Evolutionary conservation across 2,888 invertebrate genomes (phyloP), one percentile per base, ranked within the genome.

Genomic region (Drosophila buzzatii): DNA sequence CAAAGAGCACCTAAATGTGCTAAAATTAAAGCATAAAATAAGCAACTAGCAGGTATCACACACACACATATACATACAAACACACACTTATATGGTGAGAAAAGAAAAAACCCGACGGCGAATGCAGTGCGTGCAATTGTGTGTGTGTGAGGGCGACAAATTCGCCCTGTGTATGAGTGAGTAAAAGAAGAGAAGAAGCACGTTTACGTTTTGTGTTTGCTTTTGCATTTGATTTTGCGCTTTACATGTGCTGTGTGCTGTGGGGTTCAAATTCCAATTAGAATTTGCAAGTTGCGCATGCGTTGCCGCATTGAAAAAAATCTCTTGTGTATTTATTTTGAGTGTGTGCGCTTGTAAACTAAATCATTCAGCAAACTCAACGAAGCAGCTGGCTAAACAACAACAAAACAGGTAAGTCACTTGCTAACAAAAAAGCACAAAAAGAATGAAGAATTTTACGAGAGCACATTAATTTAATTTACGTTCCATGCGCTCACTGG

Each of bases 201-300:
- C 67, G 58, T 42, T 58, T 58, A 49, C 63, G 76, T 52, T 81
- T 51, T 81, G 67, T 63, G 56, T 83, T 20, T 44, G 44, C 67
- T 44, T 76, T 79, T 77, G 70, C 67, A 80, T 80, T 83, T 83
- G 77, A 80, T 77, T 78, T 78, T 78, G 78, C 78, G 59, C 49
- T 31, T 59, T 59, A 59, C 59, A 59, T 49, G 49, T 59, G 55
- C 60, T 70, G 66, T 64, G 85, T 41, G 41, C 41, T 41, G 41
- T 70, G 85, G 76, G 81, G 88, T 90, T 73, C 90, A 90, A 85
- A 90, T 85, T 85, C 85, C 90, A 85, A 85, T 83, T 90, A 56
- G 70, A 82, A 73, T 70, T 72, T 63, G 57, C 42, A 52, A 59
- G 67, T 70, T 89, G 87, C 89, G 84, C 85, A 82, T 88, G 85